A percentile compares a stretch with the other conserved stretches of the same genome.
phyloP scores from a whole-genome alignment of 2,888 invertebrate genomes.

The Dryomyza anilis region DNA sequence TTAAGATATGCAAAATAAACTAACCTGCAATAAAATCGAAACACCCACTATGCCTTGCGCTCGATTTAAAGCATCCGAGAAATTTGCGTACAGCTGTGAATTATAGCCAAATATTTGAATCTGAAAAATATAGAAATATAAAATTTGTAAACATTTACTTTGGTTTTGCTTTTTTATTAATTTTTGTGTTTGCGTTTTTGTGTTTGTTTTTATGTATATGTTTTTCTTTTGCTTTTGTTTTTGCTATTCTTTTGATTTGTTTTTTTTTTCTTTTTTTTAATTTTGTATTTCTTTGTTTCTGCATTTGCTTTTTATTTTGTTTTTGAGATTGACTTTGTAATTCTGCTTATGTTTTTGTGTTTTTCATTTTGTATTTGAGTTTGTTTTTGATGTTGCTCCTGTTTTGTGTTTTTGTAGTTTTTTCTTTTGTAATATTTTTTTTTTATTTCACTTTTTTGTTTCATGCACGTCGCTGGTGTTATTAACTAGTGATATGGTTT shows the following conservation, averaged over 20 bases:
- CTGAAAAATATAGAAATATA: conserved; percentile 65
- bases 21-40: conserved; percentile 91
- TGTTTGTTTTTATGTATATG: too few species aligned
- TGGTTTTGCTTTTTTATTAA: conserved; percentile 22
- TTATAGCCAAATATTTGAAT: conserved; percentile 98
- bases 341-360: not conserved
- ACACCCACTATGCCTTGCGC: conserved; percentile 96
- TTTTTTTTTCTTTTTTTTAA: too few species aligned
- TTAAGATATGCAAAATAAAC: conserved; percentile 25
- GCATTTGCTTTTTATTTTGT: too few species aligned
- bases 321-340: not conserved
- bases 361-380: not conserved
- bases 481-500: too few species aligned
- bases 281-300: too few species aligned
- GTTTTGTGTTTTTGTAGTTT: too few species aligned
- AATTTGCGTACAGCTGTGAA: conserved; percentile 95
- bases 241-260: too few species aligned
- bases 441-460: too few species aligned
- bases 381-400: too few species aligned
- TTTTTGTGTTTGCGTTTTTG: conserved; percentile 12
- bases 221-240: too few species aligned
- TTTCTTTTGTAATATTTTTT: too few species aligned
- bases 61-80: conserved; percentile 90
- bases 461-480: too few species aligned
- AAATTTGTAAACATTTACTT: conserved; percentile 25